Evolutionary conservation across 2,797 vertebrate genomes (phyloP).

Genomic region (Leptatherina wallacei): DNA sequence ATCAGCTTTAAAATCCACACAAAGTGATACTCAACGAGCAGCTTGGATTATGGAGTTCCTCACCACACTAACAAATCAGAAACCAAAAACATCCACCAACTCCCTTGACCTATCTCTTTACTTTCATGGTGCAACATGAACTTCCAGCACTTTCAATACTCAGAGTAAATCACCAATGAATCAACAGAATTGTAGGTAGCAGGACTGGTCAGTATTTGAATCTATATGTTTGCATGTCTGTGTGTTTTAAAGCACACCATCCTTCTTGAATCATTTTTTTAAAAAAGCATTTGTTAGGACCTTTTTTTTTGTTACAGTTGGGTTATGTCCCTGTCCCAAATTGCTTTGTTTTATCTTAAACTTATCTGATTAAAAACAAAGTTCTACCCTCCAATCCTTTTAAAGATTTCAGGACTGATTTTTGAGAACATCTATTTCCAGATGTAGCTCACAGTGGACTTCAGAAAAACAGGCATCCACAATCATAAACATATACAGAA

Average conservation of each 20-base stretch:
- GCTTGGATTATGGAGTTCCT: background rate
- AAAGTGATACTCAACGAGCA: background rate
- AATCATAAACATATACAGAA: conserved; percentile 10
- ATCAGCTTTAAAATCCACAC: conserved; percentile 1
- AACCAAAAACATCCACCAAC: background rate
- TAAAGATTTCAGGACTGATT: background rate
- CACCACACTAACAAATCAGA: background rate
- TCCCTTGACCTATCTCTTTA: background rate
- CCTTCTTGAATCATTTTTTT: conserved; percentile 27
- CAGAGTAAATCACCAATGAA: conserved; percentile 22
- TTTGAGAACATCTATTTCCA: conserved; percentile 1
- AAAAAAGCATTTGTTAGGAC: too few species aligned
- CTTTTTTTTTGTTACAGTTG: too few species aligned
- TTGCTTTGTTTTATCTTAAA: background rate
- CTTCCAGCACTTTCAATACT: conserved; percentile 5
- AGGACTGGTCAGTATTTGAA: background rate
- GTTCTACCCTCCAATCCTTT: background rate
- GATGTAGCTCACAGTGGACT: background rate
- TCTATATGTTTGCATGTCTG: conserved; percentile 7
- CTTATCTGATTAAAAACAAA: background rate
- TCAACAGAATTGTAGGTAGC: conserved; percentile 23
- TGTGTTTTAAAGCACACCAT: conserved; percentile 8
- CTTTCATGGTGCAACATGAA: conserved; percentile 6
- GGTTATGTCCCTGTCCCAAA: background rate
- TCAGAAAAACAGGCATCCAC: conserved; percentile 13